A percentile compares a stretch with the other conserved stretches of the same genome.
phyloP scores from a whole-genome alignment of 2,113 vertebrate species.

The Menidia beryllina region DNA sequence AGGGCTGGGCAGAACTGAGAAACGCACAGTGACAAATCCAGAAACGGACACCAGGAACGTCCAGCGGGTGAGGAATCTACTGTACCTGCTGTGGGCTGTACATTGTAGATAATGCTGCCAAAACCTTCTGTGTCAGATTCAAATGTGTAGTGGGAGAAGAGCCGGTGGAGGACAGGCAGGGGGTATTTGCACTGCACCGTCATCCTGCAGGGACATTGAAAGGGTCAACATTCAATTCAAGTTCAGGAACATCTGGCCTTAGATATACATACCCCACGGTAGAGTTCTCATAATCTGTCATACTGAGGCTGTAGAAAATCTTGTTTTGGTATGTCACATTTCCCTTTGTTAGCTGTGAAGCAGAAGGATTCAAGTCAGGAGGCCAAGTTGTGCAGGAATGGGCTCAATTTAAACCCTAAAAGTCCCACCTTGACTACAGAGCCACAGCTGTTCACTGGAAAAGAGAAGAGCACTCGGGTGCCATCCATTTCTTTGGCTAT shows the following conservation, averaged over 20 bases:
- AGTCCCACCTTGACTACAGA: slow-evolving; percentile 67
- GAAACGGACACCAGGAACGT: too few species aligned
- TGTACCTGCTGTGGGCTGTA: slow-evolving; percentile 16
- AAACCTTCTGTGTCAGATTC: slow-evolving; percentile 56
- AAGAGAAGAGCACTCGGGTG: slow-evolving; percentile 72
- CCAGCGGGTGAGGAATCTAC: too few species aligned
- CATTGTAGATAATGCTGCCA: slow-evolving; percentile 30
- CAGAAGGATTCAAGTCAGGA: too few species aligned
- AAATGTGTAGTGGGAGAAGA: slow-evolving; percentile 63
- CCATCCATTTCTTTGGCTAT: slow-evolving; percentile 57
- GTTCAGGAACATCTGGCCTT: background rate
- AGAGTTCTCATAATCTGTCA: background rate
- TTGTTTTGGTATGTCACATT: slow-evolving; percentile 78
- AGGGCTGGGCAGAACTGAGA: background rate
- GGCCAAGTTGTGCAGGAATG: background rate
- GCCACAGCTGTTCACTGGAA: slow-evolving; percentile 73
- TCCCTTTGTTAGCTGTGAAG: slow-evolving; percentile 52
- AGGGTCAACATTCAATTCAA: background rate
- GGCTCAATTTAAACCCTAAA: background rate
- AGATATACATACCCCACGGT: slow-evolving; percentile 16
- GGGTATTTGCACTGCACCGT: slow-evolving; percentile 65
- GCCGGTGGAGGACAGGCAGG: slow-evolving; percentile 52
- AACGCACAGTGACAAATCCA: background rate
- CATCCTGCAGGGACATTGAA: slow-evolving; percentile 53
- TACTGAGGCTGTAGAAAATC: slow-evolving; percentile 41